Percentiles rank a stretch among this genome's conserved stretches.
Conservation (phyloP, 2,113 vertebrate genomes). For the Stomatorhinus ivindoensis region DNA sequence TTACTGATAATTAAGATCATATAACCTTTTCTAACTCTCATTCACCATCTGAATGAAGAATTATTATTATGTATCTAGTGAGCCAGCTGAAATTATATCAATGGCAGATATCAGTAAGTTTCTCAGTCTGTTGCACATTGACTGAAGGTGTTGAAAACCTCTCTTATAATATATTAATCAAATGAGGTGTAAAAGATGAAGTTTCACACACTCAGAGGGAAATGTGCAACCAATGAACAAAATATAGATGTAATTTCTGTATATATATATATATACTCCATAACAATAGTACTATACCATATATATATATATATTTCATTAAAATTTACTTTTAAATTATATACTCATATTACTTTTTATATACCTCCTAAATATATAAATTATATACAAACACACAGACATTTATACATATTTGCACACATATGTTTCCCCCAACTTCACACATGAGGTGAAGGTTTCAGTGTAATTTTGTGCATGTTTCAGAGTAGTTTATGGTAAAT, state of each 20-base stretch:
- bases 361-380: constrained; percentile 19
- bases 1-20: constrained; percentile 1
- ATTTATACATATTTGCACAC: neutral
- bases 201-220: neutral
- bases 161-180: neutral
- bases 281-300: constrained; percentile 6
- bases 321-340: neutral
- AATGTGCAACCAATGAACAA: constrained; percentile 10
- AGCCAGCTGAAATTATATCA: neutral
- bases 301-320: neutral
- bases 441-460: neutral
- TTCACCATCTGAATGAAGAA: neutral
- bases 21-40: neutral
- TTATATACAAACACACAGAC: constrained; percentile 5
- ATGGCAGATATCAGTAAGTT: neutral
- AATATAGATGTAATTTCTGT: neutral
- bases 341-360: constrained; percentile 13
- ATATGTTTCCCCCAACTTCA: neutral
- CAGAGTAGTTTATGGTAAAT: neutral
- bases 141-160: constrained; percentile 4
- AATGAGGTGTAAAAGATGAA: neutral
- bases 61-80: neutral
- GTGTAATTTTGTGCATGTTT: neutral
- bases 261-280: neutral
- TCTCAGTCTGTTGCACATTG: neutral